phyloP scores from a whole-genome alignment of 1,140 invertebrate species.

The Cydia splendana region DNA sequence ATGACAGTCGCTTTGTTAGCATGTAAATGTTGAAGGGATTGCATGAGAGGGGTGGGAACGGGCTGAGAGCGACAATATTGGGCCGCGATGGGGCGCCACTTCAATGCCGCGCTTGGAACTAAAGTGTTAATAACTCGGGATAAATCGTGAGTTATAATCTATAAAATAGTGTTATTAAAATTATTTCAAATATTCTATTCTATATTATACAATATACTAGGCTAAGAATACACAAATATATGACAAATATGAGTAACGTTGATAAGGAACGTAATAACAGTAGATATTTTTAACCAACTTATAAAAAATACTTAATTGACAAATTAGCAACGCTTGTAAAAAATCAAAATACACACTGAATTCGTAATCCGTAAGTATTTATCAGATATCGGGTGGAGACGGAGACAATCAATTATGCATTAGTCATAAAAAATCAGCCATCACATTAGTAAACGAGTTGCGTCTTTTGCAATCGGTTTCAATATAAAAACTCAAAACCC shows the following conservation, averaged over 20 bases:
- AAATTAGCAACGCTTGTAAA: no score
- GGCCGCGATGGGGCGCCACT: constrained; percentile 67
- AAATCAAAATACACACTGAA: no score
- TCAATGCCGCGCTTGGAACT: constrained; percentile 49
- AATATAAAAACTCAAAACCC: constrained; percentile 8
- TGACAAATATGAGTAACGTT: no score
- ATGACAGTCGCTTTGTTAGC: constrained; percentile 74
- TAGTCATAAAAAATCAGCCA: not conserved
- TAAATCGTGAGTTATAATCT: not conserved
- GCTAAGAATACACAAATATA: no score
- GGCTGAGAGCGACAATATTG: constrained; percentile 50
- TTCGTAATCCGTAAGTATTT: no score
- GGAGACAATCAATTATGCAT: no score
- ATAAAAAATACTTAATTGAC: no score
- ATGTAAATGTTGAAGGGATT: constrained; percentile 68
- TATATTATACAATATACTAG: no score
- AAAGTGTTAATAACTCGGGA: constrained; percentile 28
- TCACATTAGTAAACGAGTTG: not conserved
- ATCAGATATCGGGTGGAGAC: no score
- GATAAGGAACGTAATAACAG: no score
- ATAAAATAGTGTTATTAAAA: not conserved
- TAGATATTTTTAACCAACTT: no score
- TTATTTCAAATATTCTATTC: no score
- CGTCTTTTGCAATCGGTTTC: not conserved
- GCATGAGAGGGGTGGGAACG: constrained; percentile 71